phyloP scores from a whole-genome alignment of 64 coral and sea anemone genomes.

The Orbicella faveolata region DNA sequence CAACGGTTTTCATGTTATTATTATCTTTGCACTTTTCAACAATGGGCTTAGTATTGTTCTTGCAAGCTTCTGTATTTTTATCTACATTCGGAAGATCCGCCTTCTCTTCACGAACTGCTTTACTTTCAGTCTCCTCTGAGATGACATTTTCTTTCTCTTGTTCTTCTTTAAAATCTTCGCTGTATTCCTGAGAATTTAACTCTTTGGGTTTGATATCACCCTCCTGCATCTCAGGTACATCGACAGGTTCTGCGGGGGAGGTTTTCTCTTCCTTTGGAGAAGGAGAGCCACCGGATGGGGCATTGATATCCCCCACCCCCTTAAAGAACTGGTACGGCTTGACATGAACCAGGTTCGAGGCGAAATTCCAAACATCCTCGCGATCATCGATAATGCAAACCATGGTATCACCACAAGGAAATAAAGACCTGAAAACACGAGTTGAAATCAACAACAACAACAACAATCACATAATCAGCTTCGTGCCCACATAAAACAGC shows the following conservation, averaged over 20 bases:
- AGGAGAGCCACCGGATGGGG: slow-evolving; percentile 47
- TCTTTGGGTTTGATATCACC: slow-evolving; percentile 35
- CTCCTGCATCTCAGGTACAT: not conserved
- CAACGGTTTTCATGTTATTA: not conserved
- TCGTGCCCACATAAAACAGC: too few species aligned
- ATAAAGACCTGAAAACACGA: slow-evolving; percentile 59
- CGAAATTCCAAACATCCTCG: slow-evolving; percentile 94
- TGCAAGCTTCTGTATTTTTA: not conserved
- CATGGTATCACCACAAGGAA: slow-evolving; percentile 98
- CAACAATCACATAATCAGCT: not conserved
- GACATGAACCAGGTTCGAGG: slow-evolving; percentile 86
- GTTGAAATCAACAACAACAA: not conserved
- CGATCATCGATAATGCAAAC: slow-evolving; percentile 99
- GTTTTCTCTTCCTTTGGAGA: slow-evolving; percentile 11
- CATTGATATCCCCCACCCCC: slow-evolving; percentile 97
- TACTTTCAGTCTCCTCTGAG: not conserved
- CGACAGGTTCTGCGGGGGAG: not conserved
- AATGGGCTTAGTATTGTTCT: not conserved
- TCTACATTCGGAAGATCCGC: not conserved
- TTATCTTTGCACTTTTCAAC: not conserved
- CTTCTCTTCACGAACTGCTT: not conserved
- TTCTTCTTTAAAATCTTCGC: not conserved
- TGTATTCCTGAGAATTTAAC: not conserved
- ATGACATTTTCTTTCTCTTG: slow-evolving; percentile 15
- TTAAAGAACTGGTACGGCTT: slow-evolving; percentile 98